These are phyloP conservation scores for Pseudanteris insignis DNA, from an alignment of 2,888 invertebrate genomes.

Conservation along the genomic window DNA sequence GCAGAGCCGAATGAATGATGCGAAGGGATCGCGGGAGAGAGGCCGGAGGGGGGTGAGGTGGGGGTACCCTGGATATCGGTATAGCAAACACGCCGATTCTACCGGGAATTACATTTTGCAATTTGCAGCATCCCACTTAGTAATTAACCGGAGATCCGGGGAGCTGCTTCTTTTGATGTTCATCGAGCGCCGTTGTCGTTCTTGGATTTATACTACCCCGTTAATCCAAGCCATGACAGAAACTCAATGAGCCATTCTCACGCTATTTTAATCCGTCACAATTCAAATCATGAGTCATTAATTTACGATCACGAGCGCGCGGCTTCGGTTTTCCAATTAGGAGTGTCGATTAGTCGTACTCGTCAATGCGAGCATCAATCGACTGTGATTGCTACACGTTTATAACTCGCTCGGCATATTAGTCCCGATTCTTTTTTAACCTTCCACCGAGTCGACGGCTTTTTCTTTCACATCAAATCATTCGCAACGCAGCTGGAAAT, in stretches of 20 bases:
- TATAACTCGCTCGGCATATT: no score
- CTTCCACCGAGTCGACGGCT: background rate
- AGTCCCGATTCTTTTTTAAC: background rate
- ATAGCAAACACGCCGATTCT: constrained; percentile 31
- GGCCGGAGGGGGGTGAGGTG: constrained; percentile 5
- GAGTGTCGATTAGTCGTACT: background rate
- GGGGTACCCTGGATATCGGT: constrained; percentile 30
- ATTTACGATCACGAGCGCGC: constrained; percentile 1
- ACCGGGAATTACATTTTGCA: constrained; percentile 41
- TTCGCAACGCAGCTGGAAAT: no score
- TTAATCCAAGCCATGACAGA: constrained; percentile 22
- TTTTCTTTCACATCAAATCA: background rate
- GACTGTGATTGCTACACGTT: no score
- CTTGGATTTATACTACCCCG: constrained; percentile 33
- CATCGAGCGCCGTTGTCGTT: constrained; percentile 32
- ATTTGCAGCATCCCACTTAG: constrained; percentile 39
- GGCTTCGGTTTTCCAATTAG: background rate
- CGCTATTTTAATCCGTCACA: constrained; percentile 19
- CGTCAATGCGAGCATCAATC: background rate
- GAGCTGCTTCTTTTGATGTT: constrained; percentile 37
- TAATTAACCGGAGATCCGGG: constrained; percentile 38
- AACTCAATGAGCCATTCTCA: constrained; percentile 35
- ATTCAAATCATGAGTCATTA: constrained; percentile 18
- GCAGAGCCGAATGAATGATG: constrained; percentile 24
- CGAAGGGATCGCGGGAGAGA: constrained; percentile 12